A percentile compares a stretch with the other conserved stretches of the same genome.
Conservation (phyloP, 2,888 invertebrate genomes). For the Petrolisthes manimaculis region DNA sequence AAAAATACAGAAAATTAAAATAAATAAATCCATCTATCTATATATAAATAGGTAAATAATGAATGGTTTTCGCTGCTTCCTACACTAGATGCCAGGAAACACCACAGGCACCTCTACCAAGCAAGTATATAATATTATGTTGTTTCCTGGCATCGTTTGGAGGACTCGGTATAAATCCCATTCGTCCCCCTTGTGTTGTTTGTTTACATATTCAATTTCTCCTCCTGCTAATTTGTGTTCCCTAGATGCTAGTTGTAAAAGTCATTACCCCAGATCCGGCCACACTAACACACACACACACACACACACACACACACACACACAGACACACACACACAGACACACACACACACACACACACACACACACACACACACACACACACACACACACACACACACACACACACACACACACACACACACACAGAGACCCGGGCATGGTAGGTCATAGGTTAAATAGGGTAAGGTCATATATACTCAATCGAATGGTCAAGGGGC, state of each 20-base stretch:
- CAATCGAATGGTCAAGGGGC: too few species aligned
- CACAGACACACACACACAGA: neutral
- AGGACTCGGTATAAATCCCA: too few species aligned
- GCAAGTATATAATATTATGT: neutral
- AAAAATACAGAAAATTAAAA: constrained; percentile 6
- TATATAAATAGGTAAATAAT: neutral
- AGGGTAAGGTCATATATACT: too few species aligned
- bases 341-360: neutral
- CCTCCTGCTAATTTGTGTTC: too few species aligned
- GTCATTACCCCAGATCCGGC: too few species aligned
- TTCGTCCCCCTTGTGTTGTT: too few species aligned
- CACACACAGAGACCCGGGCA: neutral
- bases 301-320: neutral
- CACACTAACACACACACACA: constrained; percentile 1
- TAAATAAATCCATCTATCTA: neutral
- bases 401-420: neutral
- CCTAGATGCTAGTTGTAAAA: too few species aligned
- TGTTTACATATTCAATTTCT: too few species aligned
- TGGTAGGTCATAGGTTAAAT: too few species aligned
- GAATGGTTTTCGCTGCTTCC: too few species aligned
- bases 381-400: neutral
- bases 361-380: neutral
- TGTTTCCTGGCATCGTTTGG: too few species aligned
- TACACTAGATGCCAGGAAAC: too few species aligned
- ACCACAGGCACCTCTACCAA: neutral